Base-by-base conservation (phyloP, 2,113 vertebrate genomes). In the Chlorodrepanis virens region DNA sequence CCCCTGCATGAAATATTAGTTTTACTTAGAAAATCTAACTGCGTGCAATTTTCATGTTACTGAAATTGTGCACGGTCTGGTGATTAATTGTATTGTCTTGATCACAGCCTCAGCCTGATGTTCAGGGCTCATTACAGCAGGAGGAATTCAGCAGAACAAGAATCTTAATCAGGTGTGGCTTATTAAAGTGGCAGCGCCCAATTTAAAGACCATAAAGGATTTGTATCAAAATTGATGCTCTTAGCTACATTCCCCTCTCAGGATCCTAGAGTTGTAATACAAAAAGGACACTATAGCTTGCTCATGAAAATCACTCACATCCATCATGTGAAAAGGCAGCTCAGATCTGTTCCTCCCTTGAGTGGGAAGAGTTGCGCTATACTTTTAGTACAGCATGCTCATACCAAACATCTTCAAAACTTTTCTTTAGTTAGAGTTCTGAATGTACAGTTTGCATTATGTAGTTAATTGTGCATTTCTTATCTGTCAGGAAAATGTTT, bases 21-120 rank as follows among this genome's bases (percentile, higher is more conserved):
- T 97, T 96, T 97, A 92, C 81, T 94, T 90, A 88, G 88, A 96
- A 97, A 96, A 95, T 93, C 93, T 91, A 79, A 87, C 79, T 89
- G 93, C 89, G 56, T 95, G 83, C 97, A 97, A 97, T 96, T 94
- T 97, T 96, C 89, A 67, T 86, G 89, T 95, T 96, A 96, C 93
- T 90, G 92, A 97, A 98, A 97, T 97, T 97, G 94, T 96, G 90
- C 92, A 96, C 49, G 77, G 95, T 97, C 96, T 91, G 90, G 89
- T 97, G 97, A 98, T 97, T 98, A 97, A 97, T 98, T 97, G 78
- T 95, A 97, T 97, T 96, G 93, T 97, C 97, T 96, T 96, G 94
- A 97, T 97, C 95, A 94, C n/a, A 64, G 92, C 91, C 90, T 97
- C 90, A 97, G 81, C 94, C 96, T 97, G 96, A 97, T 95, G 90